Evolutionary conservation across 30 jellyfish, hydroid and myxozoan species (phyloP), one percentile per base, ranked within the genome.

Genomic region (Aurelia sp.): DNA sequence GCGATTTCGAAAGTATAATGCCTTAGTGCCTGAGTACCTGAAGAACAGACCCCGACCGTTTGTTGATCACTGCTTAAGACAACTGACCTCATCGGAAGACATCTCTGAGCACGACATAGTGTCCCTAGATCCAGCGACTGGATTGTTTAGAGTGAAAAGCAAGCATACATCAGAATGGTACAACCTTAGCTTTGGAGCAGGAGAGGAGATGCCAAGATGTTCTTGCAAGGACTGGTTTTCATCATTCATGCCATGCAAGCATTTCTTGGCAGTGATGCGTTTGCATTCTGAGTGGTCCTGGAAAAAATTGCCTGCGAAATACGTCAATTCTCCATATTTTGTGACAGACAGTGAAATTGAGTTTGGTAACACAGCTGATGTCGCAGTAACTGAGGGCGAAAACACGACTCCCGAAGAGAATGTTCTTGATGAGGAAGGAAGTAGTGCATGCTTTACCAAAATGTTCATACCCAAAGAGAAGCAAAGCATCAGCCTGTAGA

Each of bases 1-100:
- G 47, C 40, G 47, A 15, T 69, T 24, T 69, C 80, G 61, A 69
- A 69, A 69, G 51, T 69, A 69, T 65, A 69, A 69, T 69, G 40
- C 80, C 21, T 66, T 66, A 38, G 51, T 66, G 24, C 61, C 61
- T 13, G 61, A 69, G 17, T 31, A 30, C 30, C 47, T 22, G 61
- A 22, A 69, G 33, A 69, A 69, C 30, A 20, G 80, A 58, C 60
- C 80, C 21, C 61, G 80, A 7, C 15, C 40, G 21, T 69, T 66
- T 11, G 51, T 31, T 16, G 35, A 21, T 19, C 80, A 69, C 7
- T 69, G 80, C 61, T 21, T 69, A 18, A 53, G 70, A 60, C 24
- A 24, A 12, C 20, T 60, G 31, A 18, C 70, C 31, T 6, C 70
- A 60, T n/a, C 70, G 21, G 35, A 19, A 19, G 52, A 41, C 52